phyloP scores from a whole-genome alignment of 2,797 vertebrate species.

The Sebastiscus albofasciatus region DNA sequence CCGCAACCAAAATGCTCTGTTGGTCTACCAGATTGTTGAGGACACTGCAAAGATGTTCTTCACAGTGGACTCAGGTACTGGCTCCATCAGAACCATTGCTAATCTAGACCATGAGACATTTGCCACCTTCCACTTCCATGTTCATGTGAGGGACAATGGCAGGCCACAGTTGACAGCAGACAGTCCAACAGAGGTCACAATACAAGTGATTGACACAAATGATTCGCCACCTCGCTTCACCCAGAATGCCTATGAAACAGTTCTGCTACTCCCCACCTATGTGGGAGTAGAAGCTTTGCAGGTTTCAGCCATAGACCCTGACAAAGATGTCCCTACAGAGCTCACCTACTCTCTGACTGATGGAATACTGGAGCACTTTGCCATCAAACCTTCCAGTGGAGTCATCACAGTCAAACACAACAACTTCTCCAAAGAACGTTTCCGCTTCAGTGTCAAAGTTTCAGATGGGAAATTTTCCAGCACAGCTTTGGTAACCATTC shows the following conservation, averaged over 20 bases:
- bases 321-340: conserved; percentile 88
- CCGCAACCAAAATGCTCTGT: conserved; percentile 92
- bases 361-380: conserved; percentile 89
- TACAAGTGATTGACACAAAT: conserved; percentile 94
- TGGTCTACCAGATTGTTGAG: conserved; percentile 96
- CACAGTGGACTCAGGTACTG: conserved; percentile 94
- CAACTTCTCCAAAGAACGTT: conserved; percentile 92
- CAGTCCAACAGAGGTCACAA: conserved; percentile 91
- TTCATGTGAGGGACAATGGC: conserved; percentile 94
- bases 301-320: conserved; percentile 91
- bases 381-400: conserved; percentile 88
- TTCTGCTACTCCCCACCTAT: conserved; percentile 93
- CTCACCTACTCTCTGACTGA: conserved; percentile 91
- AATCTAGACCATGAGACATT: conserved; percentile 94
- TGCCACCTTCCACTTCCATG: conserved; percentile 90
- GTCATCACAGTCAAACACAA: conserved; percentile 91
- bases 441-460: conserved; percentile 90
- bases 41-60: conserved; percentile 95
- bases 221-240: conserved; percentile 94
- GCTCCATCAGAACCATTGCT: conserved; percentile 94
- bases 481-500: conserved; percentile 88
- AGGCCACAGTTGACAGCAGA: conserved; percentile 93
- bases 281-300: conserved; percentile 93
- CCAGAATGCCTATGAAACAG: conserved; percentile 90
- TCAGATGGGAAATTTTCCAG: conserved; percentile 96